Base-by-base conservation (phyloP, 2,888 invertebrate genomes). In the Toxonevra muliebris region DNA sequence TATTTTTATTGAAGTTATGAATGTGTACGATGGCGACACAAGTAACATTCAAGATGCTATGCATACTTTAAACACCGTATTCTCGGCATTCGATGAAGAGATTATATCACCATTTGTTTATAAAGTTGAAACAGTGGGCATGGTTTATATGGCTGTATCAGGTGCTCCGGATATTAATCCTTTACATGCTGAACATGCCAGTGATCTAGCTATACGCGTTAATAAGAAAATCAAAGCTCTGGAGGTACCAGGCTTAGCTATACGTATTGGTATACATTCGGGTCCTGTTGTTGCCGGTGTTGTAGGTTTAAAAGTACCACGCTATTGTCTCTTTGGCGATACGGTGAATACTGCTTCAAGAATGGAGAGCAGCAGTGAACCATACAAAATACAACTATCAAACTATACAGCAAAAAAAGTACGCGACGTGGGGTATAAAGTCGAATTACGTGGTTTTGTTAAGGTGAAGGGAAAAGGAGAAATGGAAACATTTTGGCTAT, bases 81-180 rank as follows among this genome's bases (percentile, higher is more conserved):
- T 93, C 86, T 92, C 93, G 0, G 90, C 91, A 73, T 93, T 96
- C 75, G 96, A 96, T 83, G 87, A 92, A 40, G 88, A 95, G 58
- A 91, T 95, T 78, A 94, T 96, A 77, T 89, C 91, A 45, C 94
- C 93, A 74, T 88, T 93, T 67, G 95, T 95, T 1, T 96, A 96
- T 81, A 96, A 96, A 90, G 96, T 96, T 68, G 96, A 96, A 87
- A 96, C 96, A 0, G 94, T 96, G 1, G 96, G 96, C n/a, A 92
- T 91, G 82, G 90, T 89, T 60, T 96, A 96, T 83, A 96, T 96
- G 96, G 90, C 94, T 45, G 96, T 95, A 7, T 93, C 95, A 57
- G 96, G 96, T 0, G 93, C 93, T 1, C 96, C 96, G 0, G 94
- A 95, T 79, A 86, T 89, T 54, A 89, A 90, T 53, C 88, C 89